Percentiles rank a stretch among this genome's conserved stretches.
phyloP scores from a whole-genome alignment of 2,113 vertebrate genomes.

The Sinocyclocheilus rhinocerous region DNA sequence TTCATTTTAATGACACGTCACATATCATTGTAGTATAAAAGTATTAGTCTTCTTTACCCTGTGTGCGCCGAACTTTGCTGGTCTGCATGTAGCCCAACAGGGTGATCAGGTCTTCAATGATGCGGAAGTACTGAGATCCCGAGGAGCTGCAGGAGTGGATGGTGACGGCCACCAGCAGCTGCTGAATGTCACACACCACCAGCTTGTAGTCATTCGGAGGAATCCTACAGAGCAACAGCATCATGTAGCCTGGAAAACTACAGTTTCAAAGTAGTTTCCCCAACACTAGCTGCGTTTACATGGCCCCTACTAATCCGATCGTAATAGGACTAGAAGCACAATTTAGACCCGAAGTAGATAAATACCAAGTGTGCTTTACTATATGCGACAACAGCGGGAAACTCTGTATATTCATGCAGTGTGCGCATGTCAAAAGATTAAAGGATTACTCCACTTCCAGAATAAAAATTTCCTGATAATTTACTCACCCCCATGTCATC shows the following conservation, averaged over 20 bases:
- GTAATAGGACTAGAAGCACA: neutral
- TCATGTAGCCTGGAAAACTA: neutral
- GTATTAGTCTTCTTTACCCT: slow-evolving; percentile 78
- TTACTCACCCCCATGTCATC: too few species aligned
- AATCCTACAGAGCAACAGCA: slow-evolving; percentile 77
- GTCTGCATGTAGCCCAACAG: slow-evolving; percentile 93
- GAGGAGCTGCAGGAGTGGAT: slow-evolving; percentile 98
- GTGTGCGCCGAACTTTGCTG: slow-evolving; percentile 88
- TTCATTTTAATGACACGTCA: neutral
- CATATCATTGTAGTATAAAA: neutral
- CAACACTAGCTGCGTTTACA: neutral
- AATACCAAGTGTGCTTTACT: too few species aligned
- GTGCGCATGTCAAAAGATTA: too few species aligned
- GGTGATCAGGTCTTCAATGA: slow-evolving; percentile 96
- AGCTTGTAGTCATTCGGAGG: slow-evolving; percentile 90
- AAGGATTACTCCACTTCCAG: too few species aligned
- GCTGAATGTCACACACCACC: slow-evolving; percentile 93
- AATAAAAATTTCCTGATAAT: too few species aligned
- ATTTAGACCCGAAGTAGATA: too few species aligned
- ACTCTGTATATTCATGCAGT: too few species aligned
- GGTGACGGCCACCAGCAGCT: slow-evolving; percentile 90
- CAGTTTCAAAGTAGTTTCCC: neutral
- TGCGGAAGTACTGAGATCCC: slow-evolving; percentile 95
- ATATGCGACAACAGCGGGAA: too few species aligned
- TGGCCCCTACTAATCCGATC: too few species aligned